Percentiles rank a stretch among this genome's conserved stretches.
Conservation (phyloP, 1,140 invertebrate species). For the Drosophila melanica region DNA sequence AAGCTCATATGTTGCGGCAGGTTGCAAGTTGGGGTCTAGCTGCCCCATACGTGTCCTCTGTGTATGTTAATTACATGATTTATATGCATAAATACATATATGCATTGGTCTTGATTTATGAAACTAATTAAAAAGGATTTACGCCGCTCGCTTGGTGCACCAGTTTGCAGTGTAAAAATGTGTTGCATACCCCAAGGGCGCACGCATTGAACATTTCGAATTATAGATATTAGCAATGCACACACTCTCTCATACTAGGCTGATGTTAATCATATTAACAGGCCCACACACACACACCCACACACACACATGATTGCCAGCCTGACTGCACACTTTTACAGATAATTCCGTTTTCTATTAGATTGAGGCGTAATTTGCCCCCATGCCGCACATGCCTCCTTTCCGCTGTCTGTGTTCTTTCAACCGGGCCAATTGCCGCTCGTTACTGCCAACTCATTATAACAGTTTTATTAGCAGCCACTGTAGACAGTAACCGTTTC, state of each 20-base stretch:
- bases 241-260: slow-evolving; percentile 6
- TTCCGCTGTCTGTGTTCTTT: background rate
- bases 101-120: slow-evolving; percentile 74
- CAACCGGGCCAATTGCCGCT: slow-evolving; percentile 24
- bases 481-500: slow-evolving; percentile 34
- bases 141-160: slow-evolving; percentile 13
- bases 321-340: slow-evolving; percentile 30
- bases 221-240: slow-evolving; percentile 35
- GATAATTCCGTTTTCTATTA: slow-evolving; percentile 63
- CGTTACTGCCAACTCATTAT: slow-evolving; percentile 64
- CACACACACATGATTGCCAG: slow-evolving; percentile 1
- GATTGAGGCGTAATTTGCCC: slow-evolving; percentile 43
- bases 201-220: slow-evolving; percentile 8
- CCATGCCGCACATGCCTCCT: background rate
- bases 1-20: slow-evolving; percentile 24
- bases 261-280: slow-evolving; percentile 64
- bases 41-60: slow-evolving; percentile 43
- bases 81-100: slow-evolving; percentile 67
- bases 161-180: slow-evolving; percentile 35
- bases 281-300: slow-evolving; percentile 8
- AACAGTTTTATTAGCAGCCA: slow-evolving; percentile 75
- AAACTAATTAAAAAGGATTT: slow-evolving; percentile 77
- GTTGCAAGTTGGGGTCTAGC: slow-evolving; percentile 18
- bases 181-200: slow-evolving; percentile 66
- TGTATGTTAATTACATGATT: slow-evolving; percentile 80